Conservation (phyloP, 1,140 invertebrate genomes). For the Ooceraea biroi region DNA sequence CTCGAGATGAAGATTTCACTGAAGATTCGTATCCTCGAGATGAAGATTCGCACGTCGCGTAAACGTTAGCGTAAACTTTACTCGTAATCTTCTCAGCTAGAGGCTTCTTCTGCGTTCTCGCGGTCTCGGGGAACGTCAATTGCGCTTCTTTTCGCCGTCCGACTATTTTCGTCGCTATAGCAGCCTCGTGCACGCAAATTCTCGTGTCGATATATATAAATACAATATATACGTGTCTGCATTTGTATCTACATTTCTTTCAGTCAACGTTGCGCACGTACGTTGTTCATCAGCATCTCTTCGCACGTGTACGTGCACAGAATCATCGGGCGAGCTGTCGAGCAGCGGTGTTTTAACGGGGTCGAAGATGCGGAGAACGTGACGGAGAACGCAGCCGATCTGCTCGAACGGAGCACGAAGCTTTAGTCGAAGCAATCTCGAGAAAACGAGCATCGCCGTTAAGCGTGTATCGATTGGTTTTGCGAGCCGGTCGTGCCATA, state of each 20-base stretch:
- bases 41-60: too few relatives aligned
- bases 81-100: not conserved
- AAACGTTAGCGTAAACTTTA: not conserved
- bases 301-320: conserved; percentile 32
- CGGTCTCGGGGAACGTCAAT: conserved; percentile 20
- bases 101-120: not conserved
- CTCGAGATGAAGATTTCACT: not conserved
- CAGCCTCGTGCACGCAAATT: conserved; percentile 56
- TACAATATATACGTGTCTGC: conserved; percentile 28
- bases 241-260: conserved; percentile 67
- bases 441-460: not conserved
- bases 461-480: conserved; percentile 45
- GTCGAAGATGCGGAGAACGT: conserved; percentile 31
- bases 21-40: too few relatives aligned
- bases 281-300: conserved; percentile 8
- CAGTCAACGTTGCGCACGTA: conserved; percentile 74
- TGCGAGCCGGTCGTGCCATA: conserved; percentile 9
- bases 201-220: conserved; percentile 46
- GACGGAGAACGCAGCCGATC: conserved; percentile 36
- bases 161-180: conserved; percentile 8
- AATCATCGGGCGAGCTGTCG: conserved; percentile 44
- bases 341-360: conserved; percentile 22
- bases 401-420: not conserved
- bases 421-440: conserved; percentile 41
- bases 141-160: conserved; percentile 20